Evolutionary conservation across 2,113 vertebrate species (phyloP), one percentile per base, ranked within the genome.

Genomic region (Bombycilla garrulus): DNA sequence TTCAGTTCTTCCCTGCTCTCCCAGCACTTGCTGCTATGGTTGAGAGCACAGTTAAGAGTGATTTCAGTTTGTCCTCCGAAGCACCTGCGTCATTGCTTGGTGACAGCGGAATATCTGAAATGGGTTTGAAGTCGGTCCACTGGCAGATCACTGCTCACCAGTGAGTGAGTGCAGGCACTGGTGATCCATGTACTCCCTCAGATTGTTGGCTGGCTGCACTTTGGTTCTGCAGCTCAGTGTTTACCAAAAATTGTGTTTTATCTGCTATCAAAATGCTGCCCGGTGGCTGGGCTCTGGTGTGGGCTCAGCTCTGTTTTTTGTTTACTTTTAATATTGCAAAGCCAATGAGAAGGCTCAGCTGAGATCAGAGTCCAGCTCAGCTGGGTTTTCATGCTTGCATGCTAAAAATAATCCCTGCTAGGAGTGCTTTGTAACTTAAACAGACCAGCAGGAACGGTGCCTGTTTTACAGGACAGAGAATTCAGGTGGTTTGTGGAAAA

Each of bases 361-460:
- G 91, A 96, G 86, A 87, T 89, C 86, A 81, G 83, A 88, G 89
- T 85, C 81, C 86, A 79, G 25, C 70, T 93, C 80, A 51, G 64
- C 65, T 92, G 69, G 48, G 61, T 28, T 91, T 93, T 80, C 3
- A 5, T 84, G 61, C 53, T 81, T 76, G 36, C 1, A 2, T 56
- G 48, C 91, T 95, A 89, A 93, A 95, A 92, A 85, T 91, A 96
- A 76, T 57, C 73, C 42, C 42, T 72, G 53, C 54, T 78, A 69
- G 36, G 77, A 36, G 57, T 57, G 53, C 78, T 79, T 45, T 3
- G 18, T 78, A 57, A 85, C 38, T 72, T 50, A 45, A 91, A 79
- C 53, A 91, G 92, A 42, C 31, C 53, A 48, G 45, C 31, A 65
- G 64, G 70, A 88, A 35, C 0, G 0, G 24, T 67, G 58, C 53